A percentile compares a stretch with the other conserved stretches of the same genome.
Evolutionary conservation across 2,113 vertebrate genomes (phyloP).

Genomic region (Raja brachyura): DNA sequence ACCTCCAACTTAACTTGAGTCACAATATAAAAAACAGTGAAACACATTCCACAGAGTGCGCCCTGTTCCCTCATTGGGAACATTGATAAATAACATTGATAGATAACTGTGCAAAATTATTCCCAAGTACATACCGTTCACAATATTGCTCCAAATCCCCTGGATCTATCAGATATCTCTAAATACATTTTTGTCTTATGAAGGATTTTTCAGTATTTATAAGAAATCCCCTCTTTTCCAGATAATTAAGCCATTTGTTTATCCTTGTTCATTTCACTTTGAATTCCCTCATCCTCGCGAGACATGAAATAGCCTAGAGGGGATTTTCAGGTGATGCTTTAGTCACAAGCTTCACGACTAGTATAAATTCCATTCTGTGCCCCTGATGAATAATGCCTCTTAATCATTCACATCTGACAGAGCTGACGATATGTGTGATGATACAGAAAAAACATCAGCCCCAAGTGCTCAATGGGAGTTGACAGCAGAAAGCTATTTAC

Average conservation of each 20-base stretch:
- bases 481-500: neutral
- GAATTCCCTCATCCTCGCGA: neutral
- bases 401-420: neutral
- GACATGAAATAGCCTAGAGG: neutral
- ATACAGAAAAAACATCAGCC: neutral
- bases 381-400: neutral
- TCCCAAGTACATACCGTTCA: neutral
- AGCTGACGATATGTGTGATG: neutral
- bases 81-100: neutral
- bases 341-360: neutral
- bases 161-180: neutral
- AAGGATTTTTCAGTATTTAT: too few relatives aligned
- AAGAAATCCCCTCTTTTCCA: neutral
- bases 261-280: neutral
- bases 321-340: constrained; percentile 11
- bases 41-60: neutral
- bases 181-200: neutral
- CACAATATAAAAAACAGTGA: neutral
- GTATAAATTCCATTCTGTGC: neutral
- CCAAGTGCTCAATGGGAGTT: neutral
- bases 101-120: neutral
- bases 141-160: neutral
- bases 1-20: neutral
- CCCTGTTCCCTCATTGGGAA: neutral
- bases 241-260: neutral